Percentiles rank a stretch among this genome's conserved stretches.
Evolutionary conservation across 2,888 invertebrate species (phyloP).

Genomic region (Steinernema scapterisci): DNA sequence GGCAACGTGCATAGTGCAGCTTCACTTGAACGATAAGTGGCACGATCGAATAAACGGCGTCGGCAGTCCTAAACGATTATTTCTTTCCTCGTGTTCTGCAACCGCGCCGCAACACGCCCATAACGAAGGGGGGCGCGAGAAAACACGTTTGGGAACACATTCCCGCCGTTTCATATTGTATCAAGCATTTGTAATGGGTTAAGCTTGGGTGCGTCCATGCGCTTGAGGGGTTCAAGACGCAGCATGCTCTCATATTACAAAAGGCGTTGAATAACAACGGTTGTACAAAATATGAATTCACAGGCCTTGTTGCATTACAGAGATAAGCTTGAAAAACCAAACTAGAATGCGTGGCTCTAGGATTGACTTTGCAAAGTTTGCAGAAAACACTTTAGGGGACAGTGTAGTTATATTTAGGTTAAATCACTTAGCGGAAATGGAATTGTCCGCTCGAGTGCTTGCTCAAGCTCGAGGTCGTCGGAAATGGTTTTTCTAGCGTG

Average conservation of each 20-base stretch:
- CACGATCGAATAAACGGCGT: neutral
- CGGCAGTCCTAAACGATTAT: conserved; percentile 13
- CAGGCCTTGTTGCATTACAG: too few species aligned
- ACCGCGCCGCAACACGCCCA: conserved; percentile 2
- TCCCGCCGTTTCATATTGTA: neutral
- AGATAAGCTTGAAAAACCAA: too few species aligned
- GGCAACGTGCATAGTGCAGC: conserved; percentile 15
- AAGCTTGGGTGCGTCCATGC: too few species aligned
- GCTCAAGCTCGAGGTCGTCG: conserved; percentile 14
- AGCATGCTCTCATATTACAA: too few species aligned
- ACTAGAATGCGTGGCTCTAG: too few species aligned
- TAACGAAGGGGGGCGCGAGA: neutral
- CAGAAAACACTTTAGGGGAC: too few species aligned
- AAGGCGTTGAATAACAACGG: too few species aligned
- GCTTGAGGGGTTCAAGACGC: too few species aligned
- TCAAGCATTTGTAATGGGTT: too few species aligned
- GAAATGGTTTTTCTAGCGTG: neutral
- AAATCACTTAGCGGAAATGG: conserved; percentile 18
- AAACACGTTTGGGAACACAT: conserved; percentile 28
- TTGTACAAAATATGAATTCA: too few species aligned
- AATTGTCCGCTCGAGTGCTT: conserved; percentile 18
- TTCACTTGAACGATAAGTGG: neutral
- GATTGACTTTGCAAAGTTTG: too few species aligned
- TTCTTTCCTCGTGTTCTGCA: neutral
- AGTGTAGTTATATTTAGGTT: neutral